Base-by-base conservation (phyloP, 2,113 vertebrate species). In the Gymnogyps californianus region DNA sequence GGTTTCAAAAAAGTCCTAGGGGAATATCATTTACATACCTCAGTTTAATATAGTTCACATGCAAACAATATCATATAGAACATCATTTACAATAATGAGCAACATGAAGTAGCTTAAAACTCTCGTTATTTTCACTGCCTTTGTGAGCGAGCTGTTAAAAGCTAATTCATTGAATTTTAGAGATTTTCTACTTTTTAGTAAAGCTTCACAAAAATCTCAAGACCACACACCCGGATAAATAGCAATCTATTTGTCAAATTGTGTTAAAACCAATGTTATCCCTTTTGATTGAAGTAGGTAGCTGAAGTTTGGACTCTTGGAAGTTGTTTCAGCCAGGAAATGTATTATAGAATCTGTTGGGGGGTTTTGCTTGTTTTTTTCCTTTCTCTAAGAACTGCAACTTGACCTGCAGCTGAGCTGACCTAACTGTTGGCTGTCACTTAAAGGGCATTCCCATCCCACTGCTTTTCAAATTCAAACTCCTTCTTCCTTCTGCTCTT, bases 311-410 rank as follows among this genome's bases (percentile, higher is more conserved):
- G 38, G 29, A 54, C 16, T 70, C 28, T 31, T 22, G 8, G 6
- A 61, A 81, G 24, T 28, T 78, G 25, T 20, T 94, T 87, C 55
- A n/a, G 15, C 49, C 38, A 51, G 31, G n/a, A 78, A 93, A 67
- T 4, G 0, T 8, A 28, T 49, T 66, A 31, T 1, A 55, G 26
- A 86, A 83, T 29, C 32, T 46, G 17, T 10, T 61, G 7, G 20
- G 10, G 13, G 0, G 28, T 22, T 46, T 72, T 8, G 10, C 19
- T 42, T 19, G 1, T 0, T 46, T 69, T 44, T 34, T 16, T 18
- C 9, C 24, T 71, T 79, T 85, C 29, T 59, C n/a, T 82, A 16
- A 75, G 29, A 51, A 64, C 18, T 34, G 14, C 46, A 92, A 18
- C 34, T 57, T 47, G 11, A 65, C 16, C 32, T 57, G 46, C 55